Conservation (phyloP, 2,888 invertebrate genomes). For the Drosophila cracens region DNA sequence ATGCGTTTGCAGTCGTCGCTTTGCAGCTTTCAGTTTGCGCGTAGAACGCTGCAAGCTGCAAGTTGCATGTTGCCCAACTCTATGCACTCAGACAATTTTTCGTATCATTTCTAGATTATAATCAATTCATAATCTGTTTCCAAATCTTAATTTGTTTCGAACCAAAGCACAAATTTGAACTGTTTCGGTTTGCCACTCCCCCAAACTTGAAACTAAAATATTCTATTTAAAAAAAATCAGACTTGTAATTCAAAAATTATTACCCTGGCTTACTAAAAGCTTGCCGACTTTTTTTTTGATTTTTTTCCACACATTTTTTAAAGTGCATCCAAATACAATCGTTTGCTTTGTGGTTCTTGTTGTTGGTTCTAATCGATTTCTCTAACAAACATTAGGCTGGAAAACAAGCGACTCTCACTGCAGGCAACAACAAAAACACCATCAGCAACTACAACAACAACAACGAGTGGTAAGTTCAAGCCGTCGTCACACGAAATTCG, state of each 20-base stretch:
- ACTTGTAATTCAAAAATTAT: not conserved
- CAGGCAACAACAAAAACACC: constrained; percentile 38
- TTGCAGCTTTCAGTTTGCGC: constrained; percentile 28
- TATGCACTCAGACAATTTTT: not conserved
- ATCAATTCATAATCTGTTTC: rapidly evolving
- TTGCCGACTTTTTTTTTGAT: not conserved
- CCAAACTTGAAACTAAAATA: not conserved
- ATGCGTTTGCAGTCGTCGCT: constrained; percentile 17
- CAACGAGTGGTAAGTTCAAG: constrained; percentile 59
- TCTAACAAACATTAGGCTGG: constrained; percentile 74
- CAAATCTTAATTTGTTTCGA: not conserved
- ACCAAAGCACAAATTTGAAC: not conserved
- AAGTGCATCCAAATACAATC: constrained; percentile 51
- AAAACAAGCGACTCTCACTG: constrained; percentile 74
- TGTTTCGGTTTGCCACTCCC: not conserved
- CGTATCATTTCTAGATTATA: not conserved
- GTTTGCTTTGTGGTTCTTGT: constrained; percentile 62
- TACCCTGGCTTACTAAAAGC: not conserved
- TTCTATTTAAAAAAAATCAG: not conserved
- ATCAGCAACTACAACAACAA: constrained; percentile 26
- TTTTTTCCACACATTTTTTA: not conserved
- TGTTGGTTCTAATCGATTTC: constrained; percentile 80
- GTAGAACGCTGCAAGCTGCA: constrained; percentile 32
- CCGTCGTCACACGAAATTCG: constrained; percentile 71
- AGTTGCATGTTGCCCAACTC: constrained; percentile 23